These are phyloP conservation scores for Octodon degus DNA, from an alignment of 2,113 vertebrate species.

Conservation along the genomic window DNA sequence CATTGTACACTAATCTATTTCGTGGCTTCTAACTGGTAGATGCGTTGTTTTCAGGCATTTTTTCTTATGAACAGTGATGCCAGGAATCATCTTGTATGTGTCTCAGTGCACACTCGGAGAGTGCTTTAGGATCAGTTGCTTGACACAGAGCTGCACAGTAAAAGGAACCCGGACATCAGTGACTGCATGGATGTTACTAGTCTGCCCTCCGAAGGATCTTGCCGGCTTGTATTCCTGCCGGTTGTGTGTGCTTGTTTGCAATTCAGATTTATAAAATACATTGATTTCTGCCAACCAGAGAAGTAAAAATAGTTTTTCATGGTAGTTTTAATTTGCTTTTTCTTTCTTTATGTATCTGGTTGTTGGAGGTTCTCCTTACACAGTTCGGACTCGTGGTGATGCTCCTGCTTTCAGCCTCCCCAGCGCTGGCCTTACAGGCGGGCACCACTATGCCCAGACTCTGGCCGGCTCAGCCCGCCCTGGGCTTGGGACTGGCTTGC, in stretches of 20 bases:
- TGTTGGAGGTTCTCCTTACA: too few species aligned
- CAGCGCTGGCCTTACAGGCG: too few species aligned
- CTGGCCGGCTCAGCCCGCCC: too few species aligned
- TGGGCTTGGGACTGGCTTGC: too few species aligned
- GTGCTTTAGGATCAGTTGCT: not conserved
- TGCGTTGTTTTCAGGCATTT: not conserved
- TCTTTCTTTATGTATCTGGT: not conserved
- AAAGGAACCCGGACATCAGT: not conserved
- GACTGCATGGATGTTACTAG: not conserved
- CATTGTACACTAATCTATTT: not conserved
- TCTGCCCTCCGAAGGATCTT: not conserved
- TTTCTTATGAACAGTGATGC: not conserved
- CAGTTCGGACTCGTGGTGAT: too few species aligned
- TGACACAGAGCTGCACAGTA: not conserved
- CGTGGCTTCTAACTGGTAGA: not conserved
- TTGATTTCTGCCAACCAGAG: not conserved
- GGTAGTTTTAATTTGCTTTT: not conserved
- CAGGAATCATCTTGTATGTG: not conserved
- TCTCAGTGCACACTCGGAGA: not conserved
- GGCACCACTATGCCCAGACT: too few species aligned
- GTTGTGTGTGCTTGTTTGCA: not conserved
- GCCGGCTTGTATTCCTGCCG: fast-evolving
- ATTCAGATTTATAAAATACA: not conserved
- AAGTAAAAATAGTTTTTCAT: not conserved
- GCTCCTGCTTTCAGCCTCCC: too few species aligned